A percentile compares a stretch with the other conserved stretches of the same genome.
phyloP scores from a whole-genome alignment of 1,140 invertebrate genomes.

The Eueides isabella region DNA sequence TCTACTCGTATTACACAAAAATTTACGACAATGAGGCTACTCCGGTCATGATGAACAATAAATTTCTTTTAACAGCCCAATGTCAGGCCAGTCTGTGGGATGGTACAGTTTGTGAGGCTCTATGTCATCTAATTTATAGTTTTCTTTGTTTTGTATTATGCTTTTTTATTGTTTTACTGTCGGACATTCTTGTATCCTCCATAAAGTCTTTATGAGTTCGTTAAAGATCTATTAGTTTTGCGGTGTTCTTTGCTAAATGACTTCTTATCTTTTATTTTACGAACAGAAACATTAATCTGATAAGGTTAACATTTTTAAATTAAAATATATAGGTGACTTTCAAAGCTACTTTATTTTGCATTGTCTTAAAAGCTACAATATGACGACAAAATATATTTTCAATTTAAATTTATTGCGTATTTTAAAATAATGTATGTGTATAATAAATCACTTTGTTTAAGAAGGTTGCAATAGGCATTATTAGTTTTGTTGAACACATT shows the following conservation, averaged over 20 bases:
- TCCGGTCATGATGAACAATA: conserved; percentile 68
- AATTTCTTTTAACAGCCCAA: conserved; percentile 69
- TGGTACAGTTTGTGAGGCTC: conserved; percentile 52
- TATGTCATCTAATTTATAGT: conserved; percentile 66
- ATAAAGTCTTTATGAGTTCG: conserved; percentile 36
- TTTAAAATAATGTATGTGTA: no score
- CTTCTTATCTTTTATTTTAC: conserved; percentile 27
- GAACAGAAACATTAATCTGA: conserved; percentile 4
- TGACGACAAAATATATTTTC: no score
- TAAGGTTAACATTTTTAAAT: neutral
- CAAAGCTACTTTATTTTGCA: neutral
- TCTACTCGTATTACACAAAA: conserved; percentile 71
- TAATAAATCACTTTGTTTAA: no score
- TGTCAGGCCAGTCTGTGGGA: conserved; percentile 48
- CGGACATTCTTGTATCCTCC: conserved; percentile 36
- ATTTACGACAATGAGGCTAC: conserved; percentile 70
- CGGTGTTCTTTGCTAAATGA: conserved; percentile 40
- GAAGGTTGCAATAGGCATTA: no score
- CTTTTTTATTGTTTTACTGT: conserved; percentile 52
- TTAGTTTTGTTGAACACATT: no score
- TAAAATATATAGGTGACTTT: neutral
- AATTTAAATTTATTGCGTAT: no score
- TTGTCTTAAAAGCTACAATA: no score
- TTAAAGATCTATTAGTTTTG: conserved; percentile 42
- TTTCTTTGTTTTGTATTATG: conserved; percentile 58